Evolutionary conservation across 2,888 invertebrate genomes (phyloP).

Genomic region (Caenorhabditis panamensis): DNA sequence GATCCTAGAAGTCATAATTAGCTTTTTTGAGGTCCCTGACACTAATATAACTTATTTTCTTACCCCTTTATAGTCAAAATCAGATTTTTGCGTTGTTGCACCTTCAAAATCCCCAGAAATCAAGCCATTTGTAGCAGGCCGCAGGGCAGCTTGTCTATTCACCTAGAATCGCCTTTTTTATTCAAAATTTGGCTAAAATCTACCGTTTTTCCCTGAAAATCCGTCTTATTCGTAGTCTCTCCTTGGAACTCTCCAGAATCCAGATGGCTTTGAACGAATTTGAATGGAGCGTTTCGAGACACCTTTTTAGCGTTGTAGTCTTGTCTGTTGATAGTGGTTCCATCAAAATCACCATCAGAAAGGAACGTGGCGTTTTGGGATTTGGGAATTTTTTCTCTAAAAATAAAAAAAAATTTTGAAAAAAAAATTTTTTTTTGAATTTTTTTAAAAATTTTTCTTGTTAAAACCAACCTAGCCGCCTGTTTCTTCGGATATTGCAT

Average conservation of each 20-base stretch:
- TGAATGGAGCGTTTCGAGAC: slow-evolving; percentile 52
- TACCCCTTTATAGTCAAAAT: slow-evolving; percentile 63
- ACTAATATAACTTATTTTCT: too few species aligned
- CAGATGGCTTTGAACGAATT: slow-evolving; percentile 31
- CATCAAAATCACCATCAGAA: slow-evolving; percentile 62
- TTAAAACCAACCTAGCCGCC: slow-evolving; percentile 54
- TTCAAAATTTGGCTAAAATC: not conserved
- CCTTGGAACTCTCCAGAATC: slow-evolving; percentile 51
- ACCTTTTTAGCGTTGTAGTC: slow-evolving; percentile 58
- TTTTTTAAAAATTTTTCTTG: too few species aligned
- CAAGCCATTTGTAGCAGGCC: slow-evolving; percentile 51
- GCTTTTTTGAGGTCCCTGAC: too few species aligned
- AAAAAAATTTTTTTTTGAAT: too few species aligned
- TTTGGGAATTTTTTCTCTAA: slow-evolving; percentile 25
- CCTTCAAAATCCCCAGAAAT: slow-evolving; percentile 68
- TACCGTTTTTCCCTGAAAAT: slow-evolving; percentile 51
- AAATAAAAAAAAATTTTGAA: too few species aligned
- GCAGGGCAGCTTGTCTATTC: slow-evolving; percentile 35
- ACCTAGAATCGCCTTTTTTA: slow-evolving; percentile 23
- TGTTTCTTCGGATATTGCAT: slow-evolving; percentile 63
- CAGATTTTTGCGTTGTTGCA: slow-evolving; percentile 64
- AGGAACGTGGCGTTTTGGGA: slow-evolving; percentile 42
- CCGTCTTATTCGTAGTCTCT: slow-evolving; percentile 53
- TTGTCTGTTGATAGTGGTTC: slow-evolving; percentile 60
- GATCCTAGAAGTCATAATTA: slow-evolving; percentile 20